These are phyloP conservation scores for Sycophila texana DNA, from an alignment of 2,888 invertebrate species.

Conservation along the genomic window DNA sequence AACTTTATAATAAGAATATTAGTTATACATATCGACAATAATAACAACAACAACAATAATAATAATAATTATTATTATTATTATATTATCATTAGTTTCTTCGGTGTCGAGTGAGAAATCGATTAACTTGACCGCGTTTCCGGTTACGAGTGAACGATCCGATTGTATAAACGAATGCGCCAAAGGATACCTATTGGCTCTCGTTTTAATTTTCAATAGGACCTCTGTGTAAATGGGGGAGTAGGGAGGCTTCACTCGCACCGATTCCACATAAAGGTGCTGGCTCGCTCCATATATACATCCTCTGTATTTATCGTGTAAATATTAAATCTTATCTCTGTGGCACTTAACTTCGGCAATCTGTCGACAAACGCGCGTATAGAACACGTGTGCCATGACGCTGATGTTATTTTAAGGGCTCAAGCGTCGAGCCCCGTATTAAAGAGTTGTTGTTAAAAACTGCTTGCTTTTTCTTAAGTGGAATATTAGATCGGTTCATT, in stretches of 20 bases:
- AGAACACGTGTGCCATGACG: constrained; percentile 28
- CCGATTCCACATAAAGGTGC: not conserved
- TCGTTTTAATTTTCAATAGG: constrained; percentile 45
- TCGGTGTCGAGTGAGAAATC: constrained; percentile 4
- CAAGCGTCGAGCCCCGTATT: not conserved
- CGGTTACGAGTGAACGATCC: constrained; percentile 41
- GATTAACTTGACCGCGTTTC: constrained; percentile 50
- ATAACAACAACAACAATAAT: too few relatives aligned
- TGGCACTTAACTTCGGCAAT: constrained; percentile 46
- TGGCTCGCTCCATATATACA: not conserved
- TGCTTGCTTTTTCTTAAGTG: constrained; percentile 27
- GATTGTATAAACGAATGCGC: constrained; percentile 14
- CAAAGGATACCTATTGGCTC: constrained; percentile 20
- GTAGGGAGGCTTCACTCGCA: constrained; percentile 5
- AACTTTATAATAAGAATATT: too few relatives aligned
- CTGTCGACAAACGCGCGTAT: constrained; percentile 25
- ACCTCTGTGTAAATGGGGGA: constrained; percentile 12
- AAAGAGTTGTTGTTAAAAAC: not conserved
- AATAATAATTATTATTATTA: too few relatives aligned
- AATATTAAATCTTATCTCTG: constrained; percentile 51
- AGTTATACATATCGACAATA: too few relatives aligned
- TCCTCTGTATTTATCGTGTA: constrained; percentile 44
- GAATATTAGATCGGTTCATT: constrained; percentile 1
- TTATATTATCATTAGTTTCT: too few relatives aligned
- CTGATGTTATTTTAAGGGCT: constrained; percentile 45